phyloP scores from a whole-genome alignment of 2,797 vertebrate genomes.

The Vipera ursinii region DNA sequence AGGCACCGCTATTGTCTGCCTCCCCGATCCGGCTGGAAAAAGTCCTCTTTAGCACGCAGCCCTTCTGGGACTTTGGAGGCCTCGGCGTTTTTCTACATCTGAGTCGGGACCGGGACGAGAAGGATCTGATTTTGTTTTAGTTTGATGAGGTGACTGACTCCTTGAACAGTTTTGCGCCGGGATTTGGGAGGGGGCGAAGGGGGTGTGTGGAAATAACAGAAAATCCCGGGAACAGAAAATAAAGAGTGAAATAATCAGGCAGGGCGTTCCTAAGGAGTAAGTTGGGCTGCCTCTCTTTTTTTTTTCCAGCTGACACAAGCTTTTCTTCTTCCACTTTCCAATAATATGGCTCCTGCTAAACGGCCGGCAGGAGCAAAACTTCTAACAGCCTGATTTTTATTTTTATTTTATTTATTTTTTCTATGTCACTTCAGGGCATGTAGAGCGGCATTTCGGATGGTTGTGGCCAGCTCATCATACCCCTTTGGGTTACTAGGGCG shows the following conservation, averaged over 20 bases:
- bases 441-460: not conserved
- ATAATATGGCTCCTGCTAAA: not conserved
- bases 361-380: not conserved
- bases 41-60: not conserved
- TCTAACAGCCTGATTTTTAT: not conserved
- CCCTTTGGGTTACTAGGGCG: not conserved
- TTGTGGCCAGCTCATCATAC: not conserved
- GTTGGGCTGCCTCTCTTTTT: not conserved
- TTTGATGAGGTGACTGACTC: not conserved
- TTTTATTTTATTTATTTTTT: not conserved
- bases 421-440: not conserved
- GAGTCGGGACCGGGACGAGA: not conserved
- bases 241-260: not conserved
- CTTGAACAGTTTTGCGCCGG: not conserved
- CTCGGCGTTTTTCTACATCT: not conserved
- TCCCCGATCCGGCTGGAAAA: not conserved
- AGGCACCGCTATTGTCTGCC: not conserved
- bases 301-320: not conserved
- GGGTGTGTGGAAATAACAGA: not conserved
- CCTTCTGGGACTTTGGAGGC: not conserved
- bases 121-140: not conserved
- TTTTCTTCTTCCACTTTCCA: not conserved
- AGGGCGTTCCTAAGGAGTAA: not conserved
- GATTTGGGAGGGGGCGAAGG: not conserved
- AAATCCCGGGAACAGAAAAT: not conserved